Percentiles rank a stretch among this genome's conserved stretches.
phyloP scores from a whole-genome alignment of 2,888 invertebrate species.

The Mythimna impura region DNA sequence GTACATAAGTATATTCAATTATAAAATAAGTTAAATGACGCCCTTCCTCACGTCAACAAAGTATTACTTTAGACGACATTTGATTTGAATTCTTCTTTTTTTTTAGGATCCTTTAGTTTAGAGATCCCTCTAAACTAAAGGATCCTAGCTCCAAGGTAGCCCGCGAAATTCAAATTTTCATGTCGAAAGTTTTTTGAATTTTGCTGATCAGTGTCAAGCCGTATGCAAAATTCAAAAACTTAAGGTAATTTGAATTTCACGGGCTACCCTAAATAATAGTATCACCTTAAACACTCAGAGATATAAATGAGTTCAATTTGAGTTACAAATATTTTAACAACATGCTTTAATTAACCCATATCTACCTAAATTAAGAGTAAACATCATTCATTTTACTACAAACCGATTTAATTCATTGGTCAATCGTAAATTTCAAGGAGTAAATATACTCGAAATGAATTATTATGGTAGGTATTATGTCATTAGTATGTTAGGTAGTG shows the following conservation, averaged over 20 bases:
- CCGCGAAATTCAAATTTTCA: too few species aligned
- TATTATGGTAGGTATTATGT: too few species aligned
- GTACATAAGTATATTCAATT: background rate
- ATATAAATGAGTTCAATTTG: background rate
- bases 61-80: background rate
- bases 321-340: background rate
- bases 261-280: background rate
- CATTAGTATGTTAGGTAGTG: too few species aligned
- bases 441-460: background rate
- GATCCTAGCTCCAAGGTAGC: too few species aligned
- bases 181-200: too few species aligned
- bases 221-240: too few species aligned
- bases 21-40: background rate
- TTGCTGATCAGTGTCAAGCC: too few species aligned
- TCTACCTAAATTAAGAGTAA: background rate
- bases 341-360: background rate
- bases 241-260: too few species aligned
- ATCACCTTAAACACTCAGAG: background rate
- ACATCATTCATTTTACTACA: background rate
- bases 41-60: too few species aligned
- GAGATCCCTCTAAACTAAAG: too few species aligned
- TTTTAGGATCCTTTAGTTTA: background rate
- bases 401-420: background rate
- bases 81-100: slow-evolving; percentile 18
- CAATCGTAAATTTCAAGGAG: background rate